Evolutionary conservation across 2,888 invertebrate species (phyloP).

Genomic region (Nycteola revayana): DNA sequence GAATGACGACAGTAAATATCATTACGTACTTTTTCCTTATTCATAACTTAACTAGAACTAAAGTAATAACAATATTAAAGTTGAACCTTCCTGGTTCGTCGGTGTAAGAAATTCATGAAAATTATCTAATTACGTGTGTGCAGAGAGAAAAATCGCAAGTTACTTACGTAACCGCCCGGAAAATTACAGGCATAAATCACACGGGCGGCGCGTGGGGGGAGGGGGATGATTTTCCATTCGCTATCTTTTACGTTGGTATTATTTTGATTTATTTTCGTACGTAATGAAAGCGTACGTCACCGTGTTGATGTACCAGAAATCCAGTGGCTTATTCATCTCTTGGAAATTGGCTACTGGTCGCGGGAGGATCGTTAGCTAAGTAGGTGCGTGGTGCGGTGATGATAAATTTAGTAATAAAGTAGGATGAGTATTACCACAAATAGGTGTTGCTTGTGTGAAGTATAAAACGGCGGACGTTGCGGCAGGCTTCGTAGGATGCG

Average conservation of each 20-base stretch:
- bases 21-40: no score
- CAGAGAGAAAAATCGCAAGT: conserved; percentile 76
- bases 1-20: no score
- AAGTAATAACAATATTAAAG: conserved; percentile 40
- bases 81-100: conserved; percentile 31
- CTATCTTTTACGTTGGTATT: conserved; percentile 77
- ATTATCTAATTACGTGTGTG: conserved; percentile 80
- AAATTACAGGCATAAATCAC: conserved; percentile 79
- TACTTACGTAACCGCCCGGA: conserved; percentile 77
- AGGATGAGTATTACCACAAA: conserved; percentile 62
- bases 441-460: conserved; percentile 60
- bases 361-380: conserved; percentile 56
- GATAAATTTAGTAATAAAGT: conserved; percentile 59
- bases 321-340: conserved; percentile 57
- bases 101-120: conserved; percentile 60
- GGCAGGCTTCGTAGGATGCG: conserved; percentile 39
- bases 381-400: conserved; percentile 44
- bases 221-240: conserved; percentile 77
- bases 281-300: conserved; percentile 78
- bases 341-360: conserved; percentile 49
- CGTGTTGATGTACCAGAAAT: conserved; percentile 65
- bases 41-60: no score
- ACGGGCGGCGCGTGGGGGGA: conserved; percentile 47
- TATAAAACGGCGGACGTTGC: conserved; percentile 62
- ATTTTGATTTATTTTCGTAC: conserved; percentile 78